phyloP scores from a whole-genome alignment of 2,797 vertebrate genomes.

The Acanthis flammea region DNA sequence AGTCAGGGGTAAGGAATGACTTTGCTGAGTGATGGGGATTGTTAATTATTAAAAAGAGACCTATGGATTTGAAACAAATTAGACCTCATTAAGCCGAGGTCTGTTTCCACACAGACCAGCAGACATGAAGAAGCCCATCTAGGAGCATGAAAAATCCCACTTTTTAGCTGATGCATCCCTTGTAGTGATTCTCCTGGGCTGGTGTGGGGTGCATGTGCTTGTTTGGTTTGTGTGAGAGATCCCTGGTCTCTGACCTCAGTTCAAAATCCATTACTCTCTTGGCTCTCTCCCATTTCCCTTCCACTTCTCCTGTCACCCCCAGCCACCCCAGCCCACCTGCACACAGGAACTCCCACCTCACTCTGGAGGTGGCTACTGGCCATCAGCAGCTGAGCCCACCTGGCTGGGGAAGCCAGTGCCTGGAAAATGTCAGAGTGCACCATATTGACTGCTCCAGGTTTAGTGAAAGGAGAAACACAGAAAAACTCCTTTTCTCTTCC shows the following conservation, averaged over 20 bases:
- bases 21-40: conserved; percentile 38
- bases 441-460: background rate
- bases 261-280: background rate
- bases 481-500: background rate
- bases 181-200: background rate
- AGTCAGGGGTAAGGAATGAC: conserved; percentile 47
- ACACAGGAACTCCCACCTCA: fast-evolving
- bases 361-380: background rate
- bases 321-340: fast-evolving
- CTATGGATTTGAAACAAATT: conserved; percentile 63
- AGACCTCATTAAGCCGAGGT: conserved; percentile 44
- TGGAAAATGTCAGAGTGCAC: fast-evolving
- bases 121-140: background rate
- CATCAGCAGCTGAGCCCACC: background rate
- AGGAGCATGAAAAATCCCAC: background rate
- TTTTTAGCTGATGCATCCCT: background rate
- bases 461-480: background rate
- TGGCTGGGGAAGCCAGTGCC: background rate
- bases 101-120: background rate
- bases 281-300: background rate
- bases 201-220: fast-evolving
- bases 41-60: conserved; percentile 65
- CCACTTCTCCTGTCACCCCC: background rate
- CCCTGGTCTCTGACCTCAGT: background rate
- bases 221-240: background rate